These are phyloP conservation scores for Macroglossus sobrinus DNA, from an alignment of 2,113 vertebrate genomes.

Conservation along the genomic window DNA sequence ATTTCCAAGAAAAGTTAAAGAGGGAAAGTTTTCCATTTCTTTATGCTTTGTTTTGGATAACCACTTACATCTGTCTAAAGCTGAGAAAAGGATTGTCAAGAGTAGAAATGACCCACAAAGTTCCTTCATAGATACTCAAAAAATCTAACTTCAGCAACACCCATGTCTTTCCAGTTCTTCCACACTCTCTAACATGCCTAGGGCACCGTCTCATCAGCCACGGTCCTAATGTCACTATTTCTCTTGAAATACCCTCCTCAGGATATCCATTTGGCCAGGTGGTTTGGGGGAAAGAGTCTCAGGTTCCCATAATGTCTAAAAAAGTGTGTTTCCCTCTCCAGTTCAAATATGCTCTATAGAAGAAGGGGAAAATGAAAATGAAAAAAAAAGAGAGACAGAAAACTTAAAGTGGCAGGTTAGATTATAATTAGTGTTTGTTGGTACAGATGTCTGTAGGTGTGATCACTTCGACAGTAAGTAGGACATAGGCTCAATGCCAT, in stretches of 20 bases:
- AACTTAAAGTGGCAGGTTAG: not conserved
- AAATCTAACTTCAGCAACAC: not conserved
- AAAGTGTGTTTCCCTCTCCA: not conserved
- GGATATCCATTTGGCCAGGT: not conserved
- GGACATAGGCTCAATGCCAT: not conserved
- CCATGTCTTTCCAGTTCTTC: slow-evolving; percentile 30
- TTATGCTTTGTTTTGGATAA: not conserved
- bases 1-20: not conserved
- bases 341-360: not conserved
- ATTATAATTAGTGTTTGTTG: not conserved
- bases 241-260: not conserved
- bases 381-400: not conserved
- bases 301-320: not conserved
- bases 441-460: not conserved
- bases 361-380: not conserved
- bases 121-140: not conserved
- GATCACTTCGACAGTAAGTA: not conserved
- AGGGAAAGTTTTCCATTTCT: not conserved
- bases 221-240: not conserved
- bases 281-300: not conserved
- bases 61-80: not conserved
- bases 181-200: not conserved
- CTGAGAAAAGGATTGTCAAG: not conserved
- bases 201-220: not conserved
- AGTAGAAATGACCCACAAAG: not conserved